These are phyloP conservation scores for Nothobranchius kuhntae DNA, from an alignment of 2,113 vertebrate genomes.

Conservation along the genomic window DNA sequence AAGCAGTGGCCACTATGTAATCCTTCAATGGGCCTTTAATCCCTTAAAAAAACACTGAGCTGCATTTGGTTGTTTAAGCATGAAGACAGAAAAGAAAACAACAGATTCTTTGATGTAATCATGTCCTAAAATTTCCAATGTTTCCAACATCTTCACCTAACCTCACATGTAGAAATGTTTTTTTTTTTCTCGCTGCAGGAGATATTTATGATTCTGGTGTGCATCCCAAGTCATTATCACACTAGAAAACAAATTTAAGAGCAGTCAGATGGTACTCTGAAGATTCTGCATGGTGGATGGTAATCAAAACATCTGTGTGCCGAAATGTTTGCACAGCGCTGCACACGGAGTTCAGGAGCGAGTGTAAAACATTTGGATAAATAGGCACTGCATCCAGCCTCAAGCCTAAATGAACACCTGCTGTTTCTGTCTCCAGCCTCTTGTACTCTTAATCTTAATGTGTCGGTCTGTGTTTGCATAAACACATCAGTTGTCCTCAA, in stretches of 20 bases:
- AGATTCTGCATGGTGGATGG: not conserved
- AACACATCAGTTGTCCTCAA: conserved; percentile 7
- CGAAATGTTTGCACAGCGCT: not conserved
- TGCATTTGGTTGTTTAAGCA: no score
- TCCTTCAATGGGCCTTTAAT: no score
- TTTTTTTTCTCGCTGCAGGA: not conserved
- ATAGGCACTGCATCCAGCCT: conserved; percentile 26
- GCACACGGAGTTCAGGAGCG: not conserved
- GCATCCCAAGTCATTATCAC: not conserved
- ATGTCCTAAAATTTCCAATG: not conserved
- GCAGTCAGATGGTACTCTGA: conserved; percentile 5
- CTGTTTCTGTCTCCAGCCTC: conserved; percentile 12
- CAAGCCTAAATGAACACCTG: conserved; percentile 18
- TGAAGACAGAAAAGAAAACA: not conserved
- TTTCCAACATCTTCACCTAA: not conserved
- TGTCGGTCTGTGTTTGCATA: conserved; percentile 14
- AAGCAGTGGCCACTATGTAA: no score
- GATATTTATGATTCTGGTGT: not conserved
- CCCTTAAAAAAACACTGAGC: no score
- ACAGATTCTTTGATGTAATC: not conserved
- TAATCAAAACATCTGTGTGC: conserved; percentile 10
- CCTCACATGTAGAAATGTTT: no score
- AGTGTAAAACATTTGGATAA: conserved; percentile 16
- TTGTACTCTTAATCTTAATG: conserved; percentile 18
- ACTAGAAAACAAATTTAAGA: not conserved